phyloP scores from a whole-genome alignment of 2,888 invertebrate species.

The Papilio demoleus region DNA sequence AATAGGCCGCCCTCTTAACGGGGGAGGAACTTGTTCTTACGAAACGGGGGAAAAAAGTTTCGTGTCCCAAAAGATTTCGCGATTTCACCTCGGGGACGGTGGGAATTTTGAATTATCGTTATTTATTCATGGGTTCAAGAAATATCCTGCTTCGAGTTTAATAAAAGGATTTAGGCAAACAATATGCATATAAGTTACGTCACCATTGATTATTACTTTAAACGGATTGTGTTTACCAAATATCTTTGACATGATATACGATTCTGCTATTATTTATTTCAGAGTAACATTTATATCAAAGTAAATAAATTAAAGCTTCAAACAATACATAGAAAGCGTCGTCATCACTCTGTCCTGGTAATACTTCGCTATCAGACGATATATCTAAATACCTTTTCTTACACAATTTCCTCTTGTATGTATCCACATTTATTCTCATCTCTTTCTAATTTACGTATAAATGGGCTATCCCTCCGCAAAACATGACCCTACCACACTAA shows the following conservation, averaged over 20 bases:
- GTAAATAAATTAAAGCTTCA: too few relatives aligned
- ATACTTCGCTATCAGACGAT: too few relatives aligned
- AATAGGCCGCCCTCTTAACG: slow-evolving; percentile 76
- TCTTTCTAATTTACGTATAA: too few relatives aligned
- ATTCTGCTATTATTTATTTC: background rate
- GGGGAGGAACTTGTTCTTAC: slow-evolving; percentile 61
- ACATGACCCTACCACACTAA: too few relatives aligned
- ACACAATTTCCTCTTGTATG: too few relatives aligned
- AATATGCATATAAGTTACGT: slow-evolving; percentile 10
- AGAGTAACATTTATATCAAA: too few relatives aligned
- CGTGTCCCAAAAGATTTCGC: slow-evolving; percentile 75
- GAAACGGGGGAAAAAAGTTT: slow-evolving; percentile 67
- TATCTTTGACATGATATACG: background rate
- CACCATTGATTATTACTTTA: background rate
- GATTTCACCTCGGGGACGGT: slow-evolving; percentile 68
- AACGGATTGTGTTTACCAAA: background rate
- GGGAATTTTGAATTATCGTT: slow-evolving; percentile 61
- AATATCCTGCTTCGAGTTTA: slow-evolving; percentile 13
- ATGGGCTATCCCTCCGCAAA: too few relatives aligned
- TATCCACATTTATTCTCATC: too few relatives aligned
- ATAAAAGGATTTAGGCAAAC: slow-evolving; percentile 28
- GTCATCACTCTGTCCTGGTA: too few relatives aligned
- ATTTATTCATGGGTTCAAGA: slow-evolving; percentile 75
- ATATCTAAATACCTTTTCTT: too few relatives aligned
- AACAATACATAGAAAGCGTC: too few relatives aligned